Evolutionary conservation across 2,797 vertebrate genomes (phyloP).

Genomic region (Phalanger gymnotis): DNA sequence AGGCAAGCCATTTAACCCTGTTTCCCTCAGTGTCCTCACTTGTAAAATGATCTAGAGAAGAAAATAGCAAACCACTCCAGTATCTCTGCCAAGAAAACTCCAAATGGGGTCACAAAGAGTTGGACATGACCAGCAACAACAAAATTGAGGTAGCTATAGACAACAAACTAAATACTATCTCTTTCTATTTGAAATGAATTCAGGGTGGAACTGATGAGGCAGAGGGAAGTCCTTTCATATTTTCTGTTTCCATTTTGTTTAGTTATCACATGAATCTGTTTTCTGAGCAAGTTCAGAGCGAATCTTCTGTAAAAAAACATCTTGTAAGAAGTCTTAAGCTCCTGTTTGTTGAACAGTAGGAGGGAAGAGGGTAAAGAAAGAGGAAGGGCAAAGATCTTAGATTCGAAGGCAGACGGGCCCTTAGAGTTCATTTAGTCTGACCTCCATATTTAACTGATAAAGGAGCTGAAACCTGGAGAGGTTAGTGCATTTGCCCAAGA

Average conservation of each 20-base stretch:
- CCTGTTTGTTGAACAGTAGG: conserved; percentile 2
- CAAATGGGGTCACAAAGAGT: background rate
- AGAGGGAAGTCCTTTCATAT: conserved; percentile 10
- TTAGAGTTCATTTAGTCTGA: background rate
- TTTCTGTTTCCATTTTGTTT: conserved; percentile 58
- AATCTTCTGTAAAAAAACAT: conserved; percentile 38
- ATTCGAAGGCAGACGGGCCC: background rate
- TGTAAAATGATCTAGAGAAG: background rate
- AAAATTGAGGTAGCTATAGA: background rate
- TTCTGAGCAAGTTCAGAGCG: conserved; percentile 56
- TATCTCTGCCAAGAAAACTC: background rate
- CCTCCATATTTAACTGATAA: background rate
- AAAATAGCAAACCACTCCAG: background rate
- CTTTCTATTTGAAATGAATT: conserved; percentile 13
- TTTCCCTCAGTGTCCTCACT: background rate
- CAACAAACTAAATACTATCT: background rate
- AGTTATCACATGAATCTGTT: conserved; percentile 60
- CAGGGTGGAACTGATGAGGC: background rate
- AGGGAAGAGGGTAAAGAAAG: background rate
- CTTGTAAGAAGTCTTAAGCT: conserved; percentile 35
- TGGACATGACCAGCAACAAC: background rate
- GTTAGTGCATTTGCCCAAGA: background rate
- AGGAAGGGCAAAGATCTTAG: background rate
- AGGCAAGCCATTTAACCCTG: background rate
- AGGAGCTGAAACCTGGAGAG: background rate